Conservation (phyloP, 1,140 invertebrate species). For the Battus philenor region DNA sequence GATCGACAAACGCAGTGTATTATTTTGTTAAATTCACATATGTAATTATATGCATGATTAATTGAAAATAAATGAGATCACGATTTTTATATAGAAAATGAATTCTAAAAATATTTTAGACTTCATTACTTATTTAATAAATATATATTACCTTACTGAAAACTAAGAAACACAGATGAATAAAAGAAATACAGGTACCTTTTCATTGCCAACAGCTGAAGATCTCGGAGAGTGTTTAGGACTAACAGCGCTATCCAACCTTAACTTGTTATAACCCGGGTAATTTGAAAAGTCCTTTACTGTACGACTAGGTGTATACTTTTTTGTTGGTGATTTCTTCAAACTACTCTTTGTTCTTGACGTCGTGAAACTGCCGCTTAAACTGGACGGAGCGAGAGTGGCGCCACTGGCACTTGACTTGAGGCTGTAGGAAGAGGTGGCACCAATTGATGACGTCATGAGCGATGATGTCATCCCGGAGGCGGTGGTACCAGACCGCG, state of each 20-base stretch:
- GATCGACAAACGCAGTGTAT: too few species aligned
- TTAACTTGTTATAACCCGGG: slow-evolving; percentile 67
- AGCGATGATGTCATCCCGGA: slow-evolving; percentile 53
- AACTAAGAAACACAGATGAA: too few species aligned
- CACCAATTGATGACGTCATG: slow-evolving; percentile 58
- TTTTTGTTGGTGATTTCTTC: slow-evolving; percentile 64
- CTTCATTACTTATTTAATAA: too few species aligned
- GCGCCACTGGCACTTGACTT: slow-evolving; percentile 53
- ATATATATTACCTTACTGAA: too few species aligned
- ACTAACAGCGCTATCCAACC: slow-evolving; percentile 68
- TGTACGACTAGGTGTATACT: slow-evolving; percentile 47
- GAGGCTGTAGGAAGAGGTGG: slow-evolving; percentile 61
- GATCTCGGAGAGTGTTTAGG: slow-evolving; percentile 65
- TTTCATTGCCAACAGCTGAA: slow-evolving; percentile 40
- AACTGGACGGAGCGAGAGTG: slow-evolving; percentile 56
- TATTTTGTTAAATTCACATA: too few species aligned
- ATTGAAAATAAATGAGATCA: too few species aligned
- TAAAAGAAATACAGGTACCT: too few species aligned
- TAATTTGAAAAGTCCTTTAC: slow-evolving; percentile 53
- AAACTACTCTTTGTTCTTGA: slow-evolving; percentile 64
- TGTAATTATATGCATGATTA: too few species aligned
- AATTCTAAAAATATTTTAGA: too few species aligned
- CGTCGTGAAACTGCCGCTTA: slow-evolving; percentile 56
- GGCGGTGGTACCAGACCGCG: slow-evolving; percentile 42
- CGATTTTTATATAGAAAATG: too few species aligned